Base-by-base conservation (phyloP, 2,888 invertebrate species). In the Lasius platythorax region DNA sequence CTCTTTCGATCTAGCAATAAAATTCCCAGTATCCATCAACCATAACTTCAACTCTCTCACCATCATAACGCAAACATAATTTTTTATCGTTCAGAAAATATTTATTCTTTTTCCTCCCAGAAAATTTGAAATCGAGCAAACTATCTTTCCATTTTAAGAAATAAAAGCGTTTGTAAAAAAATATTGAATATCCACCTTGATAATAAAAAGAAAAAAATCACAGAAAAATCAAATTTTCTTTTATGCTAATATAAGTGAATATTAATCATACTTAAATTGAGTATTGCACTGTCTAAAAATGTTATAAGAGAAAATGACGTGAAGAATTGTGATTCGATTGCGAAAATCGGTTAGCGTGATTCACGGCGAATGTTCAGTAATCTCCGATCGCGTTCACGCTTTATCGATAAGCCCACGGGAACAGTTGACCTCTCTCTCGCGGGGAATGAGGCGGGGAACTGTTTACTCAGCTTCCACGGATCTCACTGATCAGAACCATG, bases 381-480 rank as follows among this genome's bases (percentile, higher is more conserved):
- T 91, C 92, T 90, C 84, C 85, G 86, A 84, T 84, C 82, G 88
- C 88, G 89, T 91, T 92, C 86, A 86, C 90, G 89, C 90, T 89
- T 90, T 90, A 88, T 82, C 85, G 91, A 89, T 91, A 90, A 92
- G 85, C 91, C 87, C 88, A 82, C 84, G 89, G 92, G 89, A 92
- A 91, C 88, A 75, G 85, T 83, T 82, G 85, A 73, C 78, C 75
- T 37, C 70, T 76, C 66, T 66, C 72, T 33, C 18, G 23, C 81
- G 78, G 85, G 28, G 28, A 40, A 28, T 11, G 15, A 37, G 28
- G 37, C 11, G 61, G 11, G 40, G 11, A n/a, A 85, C 79, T 87
- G 84, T 84, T 84, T 85, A 78, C 64, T 78, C 85, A 70, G 67
- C 85, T 87, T 84, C 88, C 91, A 92, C 90, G 89, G 90, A 92